A percentile compares a stretch with the other conserved stretches of the same genome.
Conservation (phyloP, 1,140 invertebrate species). For the Monomorium pharaonis region DNA sequence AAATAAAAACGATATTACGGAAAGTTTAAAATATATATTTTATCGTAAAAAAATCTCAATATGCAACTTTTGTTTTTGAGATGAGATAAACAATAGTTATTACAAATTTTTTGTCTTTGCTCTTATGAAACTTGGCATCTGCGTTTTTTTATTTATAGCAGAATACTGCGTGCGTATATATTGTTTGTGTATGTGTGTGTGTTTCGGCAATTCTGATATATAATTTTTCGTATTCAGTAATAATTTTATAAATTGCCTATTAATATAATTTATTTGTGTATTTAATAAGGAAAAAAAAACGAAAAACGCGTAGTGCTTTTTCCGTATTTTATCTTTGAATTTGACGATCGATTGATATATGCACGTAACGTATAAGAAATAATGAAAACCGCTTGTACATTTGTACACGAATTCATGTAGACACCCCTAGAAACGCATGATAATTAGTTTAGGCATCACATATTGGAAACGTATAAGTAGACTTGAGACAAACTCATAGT, state of each 20-base stretch:
- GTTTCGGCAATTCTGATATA: neutral
- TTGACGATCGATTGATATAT: neutral
- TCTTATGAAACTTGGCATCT: neutral
- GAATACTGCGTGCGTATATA: neutral
- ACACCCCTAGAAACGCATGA: constrained; percentile 2
- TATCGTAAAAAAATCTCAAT: neutral
- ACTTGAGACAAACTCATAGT: neutral
- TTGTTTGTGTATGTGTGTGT: neutral
- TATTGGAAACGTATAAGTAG: neutral
- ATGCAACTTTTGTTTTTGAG: neutral
- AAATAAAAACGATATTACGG: constrained; percentile 1
- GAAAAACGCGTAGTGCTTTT: neutral
- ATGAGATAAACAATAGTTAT: neutral
- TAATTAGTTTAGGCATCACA: constrained; percentile 7
- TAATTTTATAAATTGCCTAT: neutral
- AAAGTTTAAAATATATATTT: constrained; percentile 15
- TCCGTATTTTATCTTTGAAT: neutral
- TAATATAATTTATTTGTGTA: constrained; percentile 10
- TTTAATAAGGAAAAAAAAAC: neutral
- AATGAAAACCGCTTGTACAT: neutral
- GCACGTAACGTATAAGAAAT: neutral
- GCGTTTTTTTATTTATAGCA: neutral
- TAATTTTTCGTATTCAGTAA: neutral
- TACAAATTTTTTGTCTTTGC: neutral
- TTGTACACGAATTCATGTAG: neutral